Evolutionary conservation across 2,888 invertebrate genomes (phyloP), one percentile per base, ranked within the genome.

Genomic region (Drosophila demipolita): DNA sequence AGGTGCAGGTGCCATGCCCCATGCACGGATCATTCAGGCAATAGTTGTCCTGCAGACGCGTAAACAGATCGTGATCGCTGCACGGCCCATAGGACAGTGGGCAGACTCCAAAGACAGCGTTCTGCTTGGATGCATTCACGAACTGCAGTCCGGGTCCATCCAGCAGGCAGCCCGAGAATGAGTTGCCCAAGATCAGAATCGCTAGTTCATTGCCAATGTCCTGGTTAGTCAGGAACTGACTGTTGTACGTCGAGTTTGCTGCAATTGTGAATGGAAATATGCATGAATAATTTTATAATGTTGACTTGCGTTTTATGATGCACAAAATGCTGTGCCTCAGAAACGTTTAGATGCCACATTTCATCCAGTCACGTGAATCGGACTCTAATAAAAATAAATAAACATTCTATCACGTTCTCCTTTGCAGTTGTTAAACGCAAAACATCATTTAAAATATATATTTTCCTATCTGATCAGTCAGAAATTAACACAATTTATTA

Each of bases 121-220:
- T 96, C 81, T 95, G 94, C 59, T 96, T 94, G 66, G 95, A 93
- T 75, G 94, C 94, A 23, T 94, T 93, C 91, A 96, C 95, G 93
- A 97, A 97, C 89, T 96, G 95, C 48, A 98, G 94, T 76, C 97
- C 96, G n/a, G 97, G 97, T 0, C 97, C 97, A 94, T 97, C 97
- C 84, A 96, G 94, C 73, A 98, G 94, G 93, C 98, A 98, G 75
- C 97, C 98, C 89, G 95, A 95, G 94, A 97, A 97, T 82, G 96
- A 95, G 91, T 96, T 96, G 55, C 97, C 97, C 73, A 98, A 95
- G 78, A 96, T 95, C 83, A 97, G 94, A 75, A 96, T 95, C 32
- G 96, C 96, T 77, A 96, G 96, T 83, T 95, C 95, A 82, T 95
- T 95, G 92, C 96, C 95, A 81, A 96, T 94, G 87, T 96, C 96